A percentile compares a stretch with the other conserved stretches of the same genome.
These are phyloP conservation scores for Phaethon lepturus DNA, from an alignment of 2,113 vertebrate species.

Conservation along the genomic window DNA sequence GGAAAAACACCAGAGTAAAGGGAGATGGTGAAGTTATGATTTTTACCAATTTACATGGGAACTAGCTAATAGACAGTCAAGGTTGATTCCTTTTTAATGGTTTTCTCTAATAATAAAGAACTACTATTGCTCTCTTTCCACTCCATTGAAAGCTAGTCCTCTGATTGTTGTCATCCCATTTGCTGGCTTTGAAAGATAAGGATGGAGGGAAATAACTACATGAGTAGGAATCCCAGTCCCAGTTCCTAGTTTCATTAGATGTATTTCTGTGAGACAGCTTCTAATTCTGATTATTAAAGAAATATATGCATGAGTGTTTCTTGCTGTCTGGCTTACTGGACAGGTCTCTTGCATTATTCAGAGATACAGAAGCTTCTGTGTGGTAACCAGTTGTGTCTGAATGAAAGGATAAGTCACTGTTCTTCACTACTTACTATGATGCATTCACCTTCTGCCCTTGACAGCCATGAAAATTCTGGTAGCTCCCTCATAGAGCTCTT, in stretches of 20 bases:
- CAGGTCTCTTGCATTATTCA: background rate
- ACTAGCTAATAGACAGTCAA: background rate
- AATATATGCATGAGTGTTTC: background rate
- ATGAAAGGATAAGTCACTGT: background rate
- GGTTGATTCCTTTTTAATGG: background rate
- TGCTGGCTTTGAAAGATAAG: background rate
- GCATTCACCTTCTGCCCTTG: background rate
- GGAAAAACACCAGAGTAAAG: background rate
- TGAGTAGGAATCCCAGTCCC: background rate
- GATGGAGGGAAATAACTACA: background rate
- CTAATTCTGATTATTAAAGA: background rate
- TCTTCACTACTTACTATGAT: background rate
- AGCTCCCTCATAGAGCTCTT: background rate
- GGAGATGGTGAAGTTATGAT: background rate
- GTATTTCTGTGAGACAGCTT: background rate
- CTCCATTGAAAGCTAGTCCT: background rate
- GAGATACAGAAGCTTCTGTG: background rate
- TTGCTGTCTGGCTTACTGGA: background rate
- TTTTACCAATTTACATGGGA: background rate
- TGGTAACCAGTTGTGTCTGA: background rate
- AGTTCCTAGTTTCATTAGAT: background rate
- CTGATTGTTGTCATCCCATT: background rate
- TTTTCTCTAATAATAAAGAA: background rate
- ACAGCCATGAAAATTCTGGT: background rate
- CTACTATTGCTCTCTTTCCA: background rate